Evolutionary conservation across 1,140 invertebrate species (phyloP).

Genomic region (Leguminivora glycinivorella): DNA sequence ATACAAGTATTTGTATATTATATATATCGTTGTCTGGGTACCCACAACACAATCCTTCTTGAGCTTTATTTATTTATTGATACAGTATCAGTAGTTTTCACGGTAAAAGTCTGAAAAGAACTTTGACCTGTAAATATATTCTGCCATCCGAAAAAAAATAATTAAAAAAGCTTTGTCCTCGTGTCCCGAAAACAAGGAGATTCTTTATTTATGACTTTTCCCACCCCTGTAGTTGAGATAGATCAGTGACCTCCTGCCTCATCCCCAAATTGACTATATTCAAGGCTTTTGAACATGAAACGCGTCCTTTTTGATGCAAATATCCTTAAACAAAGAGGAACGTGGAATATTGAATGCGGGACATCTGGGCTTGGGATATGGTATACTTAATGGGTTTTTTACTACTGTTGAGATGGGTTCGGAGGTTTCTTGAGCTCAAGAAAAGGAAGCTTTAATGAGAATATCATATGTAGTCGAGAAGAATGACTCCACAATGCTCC

Average conservation of each 20-base stretch:
- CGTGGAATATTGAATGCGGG: not conserved
- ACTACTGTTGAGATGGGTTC: not conserved
- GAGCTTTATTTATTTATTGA: no score
- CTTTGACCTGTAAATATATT: no score
- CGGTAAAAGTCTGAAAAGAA: no score
- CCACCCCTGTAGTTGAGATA: constrained; percentile 1
- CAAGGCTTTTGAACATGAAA: not conserved
- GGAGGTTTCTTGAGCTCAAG: not conserved
- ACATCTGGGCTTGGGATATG: not conserved
- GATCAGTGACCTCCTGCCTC: constrained; percentile 7
- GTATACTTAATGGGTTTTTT: constrained; percentile 10
- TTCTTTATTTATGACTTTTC: no score
- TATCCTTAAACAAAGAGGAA: constrained; percentile 22
- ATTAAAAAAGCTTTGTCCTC: no score
- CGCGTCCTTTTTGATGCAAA: constrained; percentile 18
- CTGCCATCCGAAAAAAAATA: no score
- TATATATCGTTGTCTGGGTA: no score
- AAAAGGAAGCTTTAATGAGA: not conserved
- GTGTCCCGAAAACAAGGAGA: no score
- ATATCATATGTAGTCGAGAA: not conserved
- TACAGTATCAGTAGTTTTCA: no score
- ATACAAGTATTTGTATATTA: no score
- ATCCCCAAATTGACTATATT: constrained; percentile 22
- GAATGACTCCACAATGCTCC: not conserved
- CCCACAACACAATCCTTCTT: no score